A percentile compares a stretch with the other conserved stretches of the same genome.
Evolutionary conservation across 2,797 vertebrate species (phyloP).

Genomic region (Etheostoma nigrum): DNA sequence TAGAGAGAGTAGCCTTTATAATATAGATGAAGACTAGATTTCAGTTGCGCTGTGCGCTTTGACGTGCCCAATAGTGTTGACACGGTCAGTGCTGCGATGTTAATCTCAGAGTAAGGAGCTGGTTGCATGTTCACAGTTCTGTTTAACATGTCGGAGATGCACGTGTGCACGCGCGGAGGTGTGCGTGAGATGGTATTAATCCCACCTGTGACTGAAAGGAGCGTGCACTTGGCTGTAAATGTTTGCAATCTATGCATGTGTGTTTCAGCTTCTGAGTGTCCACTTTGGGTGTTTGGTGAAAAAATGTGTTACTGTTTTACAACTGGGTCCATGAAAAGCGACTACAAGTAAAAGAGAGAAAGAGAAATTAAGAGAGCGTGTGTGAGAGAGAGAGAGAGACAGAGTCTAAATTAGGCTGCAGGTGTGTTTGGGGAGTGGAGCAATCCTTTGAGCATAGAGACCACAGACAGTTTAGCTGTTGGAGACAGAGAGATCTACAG

Average conservation of each 20-base stretch:
- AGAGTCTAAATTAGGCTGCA: slow-evolving; percentile 43
- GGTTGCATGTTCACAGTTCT: slow-evolving; percentile 68
- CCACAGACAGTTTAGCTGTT: slow-evolving; percentile 33
- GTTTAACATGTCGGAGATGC: neutral
- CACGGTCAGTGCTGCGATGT: slow-evolving; percentile 13
- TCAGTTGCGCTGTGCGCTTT: slow-evolving; percentile 21
- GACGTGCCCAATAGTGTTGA: neutral
- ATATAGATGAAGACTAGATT: neutral
- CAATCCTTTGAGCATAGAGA: slow-evolving; percentile 55
- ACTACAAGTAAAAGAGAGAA: neutral
- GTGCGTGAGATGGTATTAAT: slow-evolving; percentile 8
- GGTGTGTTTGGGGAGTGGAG: slow-evolving; percentile 37
- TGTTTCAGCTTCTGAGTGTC: neutral
- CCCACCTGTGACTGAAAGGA: slow-evolving; percentile 30
- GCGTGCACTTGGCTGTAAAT: neutral
- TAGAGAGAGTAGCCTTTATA: neutral
- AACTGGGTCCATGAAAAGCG: neutral
- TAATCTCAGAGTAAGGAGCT: slow-evolving; percentile 52
- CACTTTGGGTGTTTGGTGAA: neutral
- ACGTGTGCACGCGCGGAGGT: no score
- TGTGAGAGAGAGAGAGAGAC: neutral
- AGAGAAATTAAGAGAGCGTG: neutral
- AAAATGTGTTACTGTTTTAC: neutral
- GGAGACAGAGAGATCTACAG: neutral
- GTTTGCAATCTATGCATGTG: neutral